Conservation (phyloP, 2,888 invertebrate genomes). For the Lottia gigantea region DNA sequence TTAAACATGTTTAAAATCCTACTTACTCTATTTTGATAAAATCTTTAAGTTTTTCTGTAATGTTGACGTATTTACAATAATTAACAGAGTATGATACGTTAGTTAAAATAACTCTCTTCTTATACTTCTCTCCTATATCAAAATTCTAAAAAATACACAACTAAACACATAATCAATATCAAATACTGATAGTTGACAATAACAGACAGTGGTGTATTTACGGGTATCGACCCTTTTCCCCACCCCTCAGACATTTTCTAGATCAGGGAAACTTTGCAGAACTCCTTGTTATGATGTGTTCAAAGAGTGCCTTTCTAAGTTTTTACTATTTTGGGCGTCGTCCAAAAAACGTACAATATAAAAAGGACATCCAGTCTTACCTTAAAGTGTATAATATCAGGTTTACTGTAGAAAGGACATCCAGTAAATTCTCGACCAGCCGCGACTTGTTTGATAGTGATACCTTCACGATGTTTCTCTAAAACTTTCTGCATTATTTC, state of each 20-base stretch:
- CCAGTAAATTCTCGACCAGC: conserved; percentile 65
- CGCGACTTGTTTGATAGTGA: conserved; percentile 65
- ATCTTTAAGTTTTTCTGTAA: conserved; percentile 67
- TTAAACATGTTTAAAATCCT: too few relatives aligned
- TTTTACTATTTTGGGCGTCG: background rate
- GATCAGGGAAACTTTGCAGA: too few relatives aligned
- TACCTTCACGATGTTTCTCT: conserved; percentile 61
- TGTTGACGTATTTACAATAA: conserved; percentile 64
- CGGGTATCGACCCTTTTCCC: too few relatives aligned
- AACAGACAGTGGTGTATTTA: too few relatives aligned
- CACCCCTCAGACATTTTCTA: too few relatives aligned
- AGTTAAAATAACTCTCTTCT: conserved; percentile 66
- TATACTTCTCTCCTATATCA: conserved; percentile 66
- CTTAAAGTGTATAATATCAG: conserved; percentile 67
- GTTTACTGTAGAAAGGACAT: conserved; percentile 67
- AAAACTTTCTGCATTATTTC: conserved; percentile 61
- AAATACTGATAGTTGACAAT: too few relatives aligned
- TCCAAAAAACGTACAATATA: too few relatives aligned
- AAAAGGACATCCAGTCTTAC: conserved; percentile 34
- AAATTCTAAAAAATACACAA: conserved; percentile 56
- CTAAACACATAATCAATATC: too few relatives aligned
- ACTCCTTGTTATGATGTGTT: too few relatives aligned
- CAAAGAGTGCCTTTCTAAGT: too few relatives aligned
- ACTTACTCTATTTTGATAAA: conserved; percentile 66
- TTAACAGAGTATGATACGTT: conserved; percentile 68